Conservation (phyloP, 2,113 vertebrate species). For the Xenopus laevis region DNA sequence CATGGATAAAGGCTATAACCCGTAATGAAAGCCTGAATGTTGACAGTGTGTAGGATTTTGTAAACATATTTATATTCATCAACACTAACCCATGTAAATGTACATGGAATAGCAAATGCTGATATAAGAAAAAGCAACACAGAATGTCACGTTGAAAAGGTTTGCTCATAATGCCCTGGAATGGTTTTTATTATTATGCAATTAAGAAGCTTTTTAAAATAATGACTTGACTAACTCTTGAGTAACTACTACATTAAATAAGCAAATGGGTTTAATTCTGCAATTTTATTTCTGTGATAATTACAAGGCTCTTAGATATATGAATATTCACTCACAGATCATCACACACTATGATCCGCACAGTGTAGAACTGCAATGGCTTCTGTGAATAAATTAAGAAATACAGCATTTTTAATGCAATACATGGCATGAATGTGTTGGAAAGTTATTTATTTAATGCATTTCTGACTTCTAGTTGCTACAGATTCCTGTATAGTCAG, state of each 20-base stretch:
- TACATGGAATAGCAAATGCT: no score
- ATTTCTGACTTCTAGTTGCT: no score
- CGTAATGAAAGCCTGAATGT: slow-evolving; percentile 14
- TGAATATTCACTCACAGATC: no score
- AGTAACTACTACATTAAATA: slow-evolving; percentile 4
- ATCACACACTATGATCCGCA: no score
- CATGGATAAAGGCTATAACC: neutral
- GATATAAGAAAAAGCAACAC: neutral
- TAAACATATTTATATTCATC: slow-evolving; percentile 24
- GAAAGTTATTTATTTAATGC: no score
- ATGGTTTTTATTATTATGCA: slow-evolving; percentile 15
- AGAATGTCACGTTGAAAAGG: slow-evolving; percentile 3
- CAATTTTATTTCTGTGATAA: slow-evolving; percentile 2
- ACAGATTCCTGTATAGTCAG: no score
- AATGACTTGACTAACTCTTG: slow-evolving; percentile 19
- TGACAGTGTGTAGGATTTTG: neutral
- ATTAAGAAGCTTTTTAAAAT: slow-evolving; percentile 21
- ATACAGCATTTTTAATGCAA: no score
- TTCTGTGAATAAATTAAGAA: no score
- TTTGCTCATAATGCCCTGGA: slow-evolving; percentile 2
- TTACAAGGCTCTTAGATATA: neutral
- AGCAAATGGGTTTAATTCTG: neutral
- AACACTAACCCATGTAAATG: no score
- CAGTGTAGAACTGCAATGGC: no score
- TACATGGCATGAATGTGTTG: no score